Percentiles rank a stretch among this genome's conserved stretches.
phyloP scores from a whole-genome alignment of 2,888 invertebrate genomes.

The Deilephila elpenor region DNA sequence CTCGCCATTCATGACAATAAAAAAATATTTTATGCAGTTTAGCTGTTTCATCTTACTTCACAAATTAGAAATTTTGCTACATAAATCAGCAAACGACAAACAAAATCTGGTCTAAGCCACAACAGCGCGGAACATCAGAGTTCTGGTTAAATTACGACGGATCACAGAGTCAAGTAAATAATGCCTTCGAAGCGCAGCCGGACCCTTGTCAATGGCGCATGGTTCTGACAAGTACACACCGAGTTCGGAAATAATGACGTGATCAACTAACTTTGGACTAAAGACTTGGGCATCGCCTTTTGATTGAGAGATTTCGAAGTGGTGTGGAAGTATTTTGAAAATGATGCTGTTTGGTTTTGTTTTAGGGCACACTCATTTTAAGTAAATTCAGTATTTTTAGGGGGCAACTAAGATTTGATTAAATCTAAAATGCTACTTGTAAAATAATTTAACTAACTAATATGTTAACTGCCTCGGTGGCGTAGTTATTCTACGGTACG shows the following conservation, averaged over 20 bases:
- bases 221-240: conserved; percentile 61
- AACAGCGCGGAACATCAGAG: conserved; percentile 1
- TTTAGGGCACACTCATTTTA: no score
- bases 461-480: no score
- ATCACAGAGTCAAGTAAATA: conserved; percentile 59
- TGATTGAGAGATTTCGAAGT: background rate
- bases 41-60: background rate
- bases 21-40: no score
- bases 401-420: no score
- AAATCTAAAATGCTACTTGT: no score
- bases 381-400: no score
- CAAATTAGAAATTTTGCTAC: no score
- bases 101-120: background rate
- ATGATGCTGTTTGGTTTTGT: no score
- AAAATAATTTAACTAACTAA: no score
- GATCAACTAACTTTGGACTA: conserved; percentile 8
- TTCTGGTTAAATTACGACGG: conserved; percentile 52
- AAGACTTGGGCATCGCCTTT: background rate
- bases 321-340: background rate
- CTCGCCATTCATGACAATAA: no score
- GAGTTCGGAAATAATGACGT: conserved; percentile 35
- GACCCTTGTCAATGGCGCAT: conserved; percentile 73
- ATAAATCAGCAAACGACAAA: conserved; percentile 9
- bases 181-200: conserved; percentile 52
- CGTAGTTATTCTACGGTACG: no score